Evolutionary conservation across 2,113 vertebrate genomes (phyloP).

Genomic region (Cheilinus undulatus): DNA sequence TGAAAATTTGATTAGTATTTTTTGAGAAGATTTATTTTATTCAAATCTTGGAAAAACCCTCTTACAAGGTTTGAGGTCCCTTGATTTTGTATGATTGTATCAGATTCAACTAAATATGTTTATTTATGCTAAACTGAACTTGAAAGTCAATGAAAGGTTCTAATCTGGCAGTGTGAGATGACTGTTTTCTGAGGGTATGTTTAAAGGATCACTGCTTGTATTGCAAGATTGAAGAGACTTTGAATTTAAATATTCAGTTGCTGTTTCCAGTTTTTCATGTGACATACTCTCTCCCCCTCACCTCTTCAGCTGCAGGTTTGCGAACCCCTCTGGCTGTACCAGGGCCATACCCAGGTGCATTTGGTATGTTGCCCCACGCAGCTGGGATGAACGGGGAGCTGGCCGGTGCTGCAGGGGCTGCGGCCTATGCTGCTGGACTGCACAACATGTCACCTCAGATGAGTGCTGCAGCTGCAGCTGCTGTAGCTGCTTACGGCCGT

Average conservation of each 20-base stretch:
- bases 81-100: too few relatives aligned
- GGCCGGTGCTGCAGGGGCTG: conserved; percentile 91
- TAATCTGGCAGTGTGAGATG: background rate
- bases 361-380: conserved; percentile 93
- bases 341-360: conserved; percentile 90
- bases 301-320: conserved; percentile 88
- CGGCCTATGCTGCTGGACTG: conserved; percentile 91
- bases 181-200: background rate
- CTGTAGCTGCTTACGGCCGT: conserved; percentile 92
- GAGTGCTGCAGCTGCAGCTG: conserved; percentile 91
- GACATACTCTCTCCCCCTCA: background rate
- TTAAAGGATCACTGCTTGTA: background rate
- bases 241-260: background rate
- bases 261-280: background rate
- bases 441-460: conserved; percentile 98
- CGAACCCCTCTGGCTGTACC: conserved; percentile 92
- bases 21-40: background rate
- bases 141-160: background rate
- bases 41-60: background rate
- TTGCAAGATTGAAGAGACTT: background rate
- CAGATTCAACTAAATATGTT: background rate
- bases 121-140: background rate
- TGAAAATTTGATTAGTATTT: background rate
- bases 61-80: too few relatives aligned
- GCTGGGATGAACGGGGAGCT: conserved; percentile 93